phyloP scores from a whole-genome alignment of 2,113 vertebrate species.

The Panthera uncia region DNA sequence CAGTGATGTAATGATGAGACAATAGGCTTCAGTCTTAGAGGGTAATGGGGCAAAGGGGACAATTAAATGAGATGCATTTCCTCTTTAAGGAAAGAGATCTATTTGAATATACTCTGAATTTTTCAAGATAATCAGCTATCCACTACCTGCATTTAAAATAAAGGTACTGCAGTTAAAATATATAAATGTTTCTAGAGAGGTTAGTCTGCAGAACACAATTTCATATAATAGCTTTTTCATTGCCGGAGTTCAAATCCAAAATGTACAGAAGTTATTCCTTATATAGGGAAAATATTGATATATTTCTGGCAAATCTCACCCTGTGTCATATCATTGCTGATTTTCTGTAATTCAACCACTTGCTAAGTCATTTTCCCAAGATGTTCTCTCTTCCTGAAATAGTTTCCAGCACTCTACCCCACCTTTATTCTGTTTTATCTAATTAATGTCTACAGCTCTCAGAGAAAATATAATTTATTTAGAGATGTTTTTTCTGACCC shows the following conservation, averaged over 20 bases:
- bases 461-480: not conserved
- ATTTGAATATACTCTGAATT: not conserved
- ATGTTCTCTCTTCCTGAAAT: not conserved
- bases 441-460: not conserved
- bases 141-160: not conserved
- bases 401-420: not conserved
- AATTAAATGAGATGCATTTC: not conserved
- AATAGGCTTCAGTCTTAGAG: not conserved
- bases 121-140: not conserved
- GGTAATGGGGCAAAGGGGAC: not conserved
- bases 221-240: not conserved
- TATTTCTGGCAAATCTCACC: not conserved
- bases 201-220: not conserved
- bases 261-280: not conserved
- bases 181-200: not conserved
- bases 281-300: not conserved
- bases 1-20: not conserved
- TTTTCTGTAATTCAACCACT: not conserved
- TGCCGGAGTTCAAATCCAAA: not conserved
- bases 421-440: not conserved
- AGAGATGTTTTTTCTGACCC: not conserved
- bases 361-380: not conserved
- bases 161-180: not conserved
- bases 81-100: not conserved
- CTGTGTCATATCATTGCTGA: not conserved